Conservation (phyloP, 2,797 vertebrate genomes). For the Peromyscus nudipes region DNA sequence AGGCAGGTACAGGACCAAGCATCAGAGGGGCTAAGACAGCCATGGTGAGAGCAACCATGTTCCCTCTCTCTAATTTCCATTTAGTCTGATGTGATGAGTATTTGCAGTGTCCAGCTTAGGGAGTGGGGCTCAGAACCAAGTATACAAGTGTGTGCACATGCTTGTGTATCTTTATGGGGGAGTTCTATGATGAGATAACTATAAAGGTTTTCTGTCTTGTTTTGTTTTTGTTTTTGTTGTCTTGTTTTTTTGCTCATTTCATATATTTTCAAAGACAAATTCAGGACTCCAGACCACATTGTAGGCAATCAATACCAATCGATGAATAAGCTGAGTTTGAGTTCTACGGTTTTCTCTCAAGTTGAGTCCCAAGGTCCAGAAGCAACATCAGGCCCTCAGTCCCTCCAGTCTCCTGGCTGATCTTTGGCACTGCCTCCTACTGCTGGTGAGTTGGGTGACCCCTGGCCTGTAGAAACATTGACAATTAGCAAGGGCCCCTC, state of each 20-base stretch:
- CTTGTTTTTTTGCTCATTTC: neutral
- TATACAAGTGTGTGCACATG: neutral
- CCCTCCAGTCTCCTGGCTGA: neutral
- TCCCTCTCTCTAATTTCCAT: neutral
- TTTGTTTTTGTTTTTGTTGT: neutral
- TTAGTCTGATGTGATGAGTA: neutral
- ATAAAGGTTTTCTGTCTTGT: neutral
- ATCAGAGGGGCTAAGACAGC: neutral
- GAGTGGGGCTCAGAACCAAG: neutral
- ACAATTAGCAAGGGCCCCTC: slow-evolving; percentile 67
- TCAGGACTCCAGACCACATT: neutral
- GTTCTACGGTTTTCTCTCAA: slow-evolving; percentile 42
- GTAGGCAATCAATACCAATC: slow-evolving; percentile 30
- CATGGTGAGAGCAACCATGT: neutral
- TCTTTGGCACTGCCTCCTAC: neutral
- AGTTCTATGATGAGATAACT: neutral
- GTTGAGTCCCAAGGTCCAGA: slow-evolving; percentile 30
- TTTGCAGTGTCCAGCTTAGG: neutral
- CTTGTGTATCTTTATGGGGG: neutral
- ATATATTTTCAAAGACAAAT: slow-evolving; percentile 48
- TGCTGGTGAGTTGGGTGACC: neutral
- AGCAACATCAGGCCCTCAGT: slow-evolving; percentile 15
- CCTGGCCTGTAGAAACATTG: neutral
- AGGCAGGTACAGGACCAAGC: neutral
- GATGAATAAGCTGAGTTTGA: slow-evolving; percentile 1